Base-by-base conservation (phyloP, 1,140 invertebrate species). In the Geopemphigus sp. region DNA sequence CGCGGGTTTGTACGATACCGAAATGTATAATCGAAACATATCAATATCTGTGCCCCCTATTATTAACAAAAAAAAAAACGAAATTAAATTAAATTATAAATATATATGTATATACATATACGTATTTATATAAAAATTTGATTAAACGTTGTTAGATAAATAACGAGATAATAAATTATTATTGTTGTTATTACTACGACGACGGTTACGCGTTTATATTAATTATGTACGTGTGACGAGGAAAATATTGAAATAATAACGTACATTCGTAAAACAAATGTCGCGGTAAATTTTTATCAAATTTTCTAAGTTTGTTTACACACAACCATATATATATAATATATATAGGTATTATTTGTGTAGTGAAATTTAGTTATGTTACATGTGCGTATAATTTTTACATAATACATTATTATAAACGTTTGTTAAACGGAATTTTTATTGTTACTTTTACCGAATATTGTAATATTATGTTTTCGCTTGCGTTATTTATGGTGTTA, bases 11-110 rank as follows among this genome's bases (percentile, higher is more conserved):
- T 50, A 45, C 74, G 26, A 72, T 72, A 76, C 74, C 15, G 45
- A 78, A 78, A 78, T 61, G 15, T 78, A 63, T 78, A 78, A 78
- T 78, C 74, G 74, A 78, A 78, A 78, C 74, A 78, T 78, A 78
- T 78, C 74, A 78, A 78, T 78, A 47, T 50, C n/a, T 63, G 74
- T 78, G 74, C 74, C 74, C 74, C 57, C 39, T n/a, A 22, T 57
- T 19, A 39, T 39, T 50, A 50, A 50, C 1, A 6, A 50, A 50
- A 50, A 6, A 6, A 12, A 50, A 50, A 50, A 50, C 59, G 5
- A 17, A 59, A 50, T 56, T 57, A 32, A 57, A 4, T 39, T 57
- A 74, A 57, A 57, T 61, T 17, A 76, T 59, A 59, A 17, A 76
- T 76, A 76, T 12, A 17, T 59, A 50, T 56, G 39, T 19, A 57